phyloP scores from a whole-genome alignment of 2,113 vertebrate genomes.

The Forbesichthys agassizii region DNA sequence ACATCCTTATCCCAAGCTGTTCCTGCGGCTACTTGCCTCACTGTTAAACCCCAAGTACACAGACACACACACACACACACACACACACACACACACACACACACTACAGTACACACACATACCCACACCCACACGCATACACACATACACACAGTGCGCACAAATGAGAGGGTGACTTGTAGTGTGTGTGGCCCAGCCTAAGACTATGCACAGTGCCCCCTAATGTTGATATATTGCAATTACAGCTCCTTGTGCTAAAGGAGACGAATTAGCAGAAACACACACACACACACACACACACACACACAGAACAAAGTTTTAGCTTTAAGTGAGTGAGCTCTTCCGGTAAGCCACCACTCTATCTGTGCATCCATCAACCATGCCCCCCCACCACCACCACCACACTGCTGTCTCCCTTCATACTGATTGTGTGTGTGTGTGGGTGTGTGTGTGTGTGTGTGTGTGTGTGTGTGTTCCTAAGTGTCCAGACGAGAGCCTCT shows the following conservation, averaged over 20 bases:
- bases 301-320: neutral
- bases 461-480: conserved; percentile 44
- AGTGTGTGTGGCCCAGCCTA: neutral
- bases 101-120: no score
- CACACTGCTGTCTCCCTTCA: conserved; percentile 18
- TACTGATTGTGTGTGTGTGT: conserved; percentile 15
- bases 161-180: no score
- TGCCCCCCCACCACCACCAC: conserved; percentile 24
- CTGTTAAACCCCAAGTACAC: conserved; percentile 47
- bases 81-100: conserved; percentile 1
- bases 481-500: conserved; percentile 73
- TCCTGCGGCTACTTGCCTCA: conserved; percentile 23
- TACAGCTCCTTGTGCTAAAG: neutral
- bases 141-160: no score
- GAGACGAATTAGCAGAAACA: no score
- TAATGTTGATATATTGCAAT: neutral
- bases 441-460: conserved; percentile 12
- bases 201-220: neutral
- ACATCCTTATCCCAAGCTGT: neutral
- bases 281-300: conserved; percentile 1
- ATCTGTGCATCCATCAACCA: conserved; percentile 36
- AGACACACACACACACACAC: conserved; percentile 4
- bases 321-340: conserved; percentile 4
- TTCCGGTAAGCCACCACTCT: conserved; percentile 22
- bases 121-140: no score